These are phyloP conservation scores for Drosophila tropicalis DNA, from an alignment of 1,140 invertebrate species.

Conservation along the genomic window DNA sequence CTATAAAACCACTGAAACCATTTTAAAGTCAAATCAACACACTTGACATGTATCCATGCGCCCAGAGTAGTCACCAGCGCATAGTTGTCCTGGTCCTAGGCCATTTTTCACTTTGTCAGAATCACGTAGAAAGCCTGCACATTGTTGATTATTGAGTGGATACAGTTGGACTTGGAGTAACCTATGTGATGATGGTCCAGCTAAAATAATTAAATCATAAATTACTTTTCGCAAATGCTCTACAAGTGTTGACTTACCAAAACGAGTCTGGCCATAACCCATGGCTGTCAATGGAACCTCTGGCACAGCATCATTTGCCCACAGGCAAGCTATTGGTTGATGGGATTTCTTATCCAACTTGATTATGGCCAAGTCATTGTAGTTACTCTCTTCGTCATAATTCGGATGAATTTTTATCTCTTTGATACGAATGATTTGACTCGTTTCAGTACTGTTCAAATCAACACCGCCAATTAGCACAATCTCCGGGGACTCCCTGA, in stretches of 20 bases:
- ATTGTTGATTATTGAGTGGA: slow-evolving; percentile 40
- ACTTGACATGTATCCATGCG: slow-evolving; percentile 90
- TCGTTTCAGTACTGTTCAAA: slow-evolving; percentile 32
- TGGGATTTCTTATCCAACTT: slow-evolving; percentile 28
- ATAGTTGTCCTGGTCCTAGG: slow-evolving; percentile 84
- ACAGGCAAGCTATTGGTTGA: slow-evolving; percentile 42
- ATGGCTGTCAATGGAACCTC: slow-evolving; percentile 45
- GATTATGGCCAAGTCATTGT: slow-evolving; percentile 53
- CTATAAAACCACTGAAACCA: not conserved
- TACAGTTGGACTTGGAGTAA: slow-evolving; percentile 45
- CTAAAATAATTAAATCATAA: slow-evolving; percentile 13
- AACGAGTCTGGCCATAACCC: slow-evolving; percentile 59
- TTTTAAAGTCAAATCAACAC: slow-evolving; percentile 28
- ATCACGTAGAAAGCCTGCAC: slow-evolving; percentile 23
- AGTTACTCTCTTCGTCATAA: slow-evolving; percentile 33
- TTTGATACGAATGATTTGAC: slow-evolving; percentile 40
- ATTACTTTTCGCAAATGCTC: not conserved
- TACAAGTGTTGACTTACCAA: slow-evolving; percentile 37
- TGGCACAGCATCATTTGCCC: slow-evolving; percentile 37
- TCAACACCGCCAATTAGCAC: slow-evolving; percentile 53
- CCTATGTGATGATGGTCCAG: slow-evolving; percentile 48
- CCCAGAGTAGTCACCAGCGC: slow-evolving; percentile 88
- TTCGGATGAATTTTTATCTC: slow-evolving; percentile 47
- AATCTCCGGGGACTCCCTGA: slow-evolving; percentile 54
- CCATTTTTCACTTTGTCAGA: slow-evolving; percentile 39